Conservation (phyloP, 2,113 vertebrate genomes). For the Oreochromis spilurus region DNA sequence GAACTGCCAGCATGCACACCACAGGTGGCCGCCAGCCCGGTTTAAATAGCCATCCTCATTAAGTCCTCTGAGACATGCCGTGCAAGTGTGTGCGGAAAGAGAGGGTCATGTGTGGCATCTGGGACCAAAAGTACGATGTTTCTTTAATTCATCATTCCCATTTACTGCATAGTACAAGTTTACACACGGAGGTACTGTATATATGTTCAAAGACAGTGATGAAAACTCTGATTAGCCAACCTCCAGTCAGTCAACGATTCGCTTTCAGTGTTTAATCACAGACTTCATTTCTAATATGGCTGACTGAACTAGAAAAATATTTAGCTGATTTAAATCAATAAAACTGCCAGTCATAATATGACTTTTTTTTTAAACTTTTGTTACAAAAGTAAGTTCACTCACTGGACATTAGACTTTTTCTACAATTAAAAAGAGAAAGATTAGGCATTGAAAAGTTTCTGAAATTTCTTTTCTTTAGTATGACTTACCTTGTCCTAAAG, state of each 20-base stretch:
- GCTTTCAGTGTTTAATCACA: not conserved
- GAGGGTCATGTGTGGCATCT: not conserved
- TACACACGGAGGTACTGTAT: not conserved
- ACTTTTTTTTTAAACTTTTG: not conserved
- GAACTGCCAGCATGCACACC: slow-evolving; percentile 29
- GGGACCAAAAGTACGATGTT: not conserved
- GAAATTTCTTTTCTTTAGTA: not conserved
- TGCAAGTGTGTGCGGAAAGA: not conserved
- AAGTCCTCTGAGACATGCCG: slow-evolving; percentile 17
- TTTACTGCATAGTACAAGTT: not conserved
- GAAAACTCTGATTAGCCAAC: not conserved
- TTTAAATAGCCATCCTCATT: slow-evolving; percentile 53
- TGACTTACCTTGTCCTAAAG: not conserved
- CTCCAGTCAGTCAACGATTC: not conserved
- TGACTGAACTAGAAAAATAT: not conserved
- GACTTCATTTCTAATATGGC: not conserved
- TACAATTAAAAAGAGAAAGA: not conserved
- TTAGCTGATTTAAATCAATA: not conserved
- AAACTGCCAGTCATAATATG: not conserved
- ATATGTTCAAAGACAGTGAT: not conserved
- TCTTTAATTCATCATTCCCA: not conserved
- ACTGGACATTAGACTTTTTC: not conserved
- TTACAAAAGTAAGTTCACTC: not conserved
- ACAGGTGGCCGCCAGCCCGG: slow-evolving; percentile 35
- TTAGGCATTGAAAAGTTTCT: not conserved